Evolutionary conservation across 2,797 vertebrate genomes (phyloP), one percentile per base, ranked within the genome.

Genomic region (Urocyon cinereoargenteus): DNA sequence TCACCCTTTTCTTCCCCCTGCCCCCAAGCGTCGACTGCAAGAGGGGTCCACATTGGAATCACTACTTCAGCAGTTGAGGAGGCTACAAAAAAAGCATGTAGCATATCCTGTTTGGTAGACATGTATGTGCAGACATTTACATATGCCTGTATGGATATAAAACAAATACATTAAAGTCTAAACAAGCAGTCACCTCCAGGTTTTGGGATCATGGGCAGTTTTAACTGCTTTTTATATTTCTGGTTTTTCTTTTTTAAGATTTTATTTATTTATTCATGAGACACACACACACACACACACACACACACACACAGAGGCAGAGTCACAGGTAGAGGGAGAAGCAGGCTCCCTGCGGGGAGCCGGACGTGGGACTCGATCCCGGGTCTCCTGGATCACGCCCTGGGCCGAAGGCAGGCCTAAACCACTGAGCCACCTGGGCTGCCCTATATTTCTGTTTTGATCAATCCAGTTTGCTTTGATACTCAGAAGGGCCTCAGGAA

Each of bases 141-240:
- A 19, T 34, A 31, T n/a, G 3, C 75, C 18, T 93, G 62, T 78
- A 21, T 75, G 26, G 84, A n/a, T 66, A 26, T 61, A 64, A 53
- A 89, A n/a, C 90, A 85, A 85, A 86, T 70, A 64, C 53, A 68
- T 53, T 70, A 89, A 86, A 36, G 53, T 73, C 49, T 77, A 79
- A 79, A 95, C 84, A 28, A 91, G 31, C 22, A 82, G 62, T 93
- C 57, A 66, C 72, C 62, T 84, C 61, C 77, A 84, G 49, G 12
- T 85, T 95, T 79, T 7, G 28, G 49, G 70, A 55, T 88, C 90
- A 24, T 75, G 64, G 40, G 16, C 34, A 16, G 28, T 31, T 96
- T 95, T 45, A 79, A n/a, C 73, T 83, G 26, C 14, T 86, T 92
- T 97, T 96, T 10, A 28, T 68, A 75, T 36, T 83, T 85, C 28